A percentile compares a stretch with the other conserved stretches of the same genome.
Conservation (phyloP, 2,113 vertebrate species). For the Odobenus rosmarus region DNA sequence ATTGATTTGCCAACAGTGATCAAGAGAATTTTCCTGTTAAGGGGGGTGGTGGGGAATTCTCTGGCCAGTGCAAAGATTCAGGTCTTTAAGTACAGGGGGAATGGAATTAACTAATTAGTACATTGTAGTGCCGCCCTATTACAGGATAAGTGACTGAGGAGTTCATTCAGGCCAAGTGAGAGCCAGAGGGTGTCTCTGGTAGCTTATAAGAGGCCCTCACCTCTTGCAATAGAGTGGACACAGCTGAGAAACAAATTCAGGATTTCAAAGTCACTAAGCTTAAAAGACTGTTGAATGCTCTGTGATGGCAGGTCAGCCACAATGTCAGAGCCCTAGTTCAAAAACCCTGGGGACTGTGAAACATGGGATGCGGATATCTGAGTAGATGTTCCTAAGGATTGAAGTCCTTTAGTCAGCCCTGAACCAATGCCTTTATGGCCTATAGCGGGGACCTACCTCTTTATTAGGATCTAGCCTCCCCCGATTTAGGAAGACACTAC, state of each 20-base stretch:
- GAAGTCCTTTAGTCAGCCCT: background rate
- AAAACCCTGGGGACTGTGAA: background rate
- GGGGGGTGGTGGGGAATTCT: background rate
- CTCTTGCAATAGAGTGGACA: background rate
- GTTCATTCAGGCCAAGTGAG: background rate
- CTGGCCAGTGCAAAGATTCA: background rate
- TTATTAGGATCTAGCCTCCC: background rate
- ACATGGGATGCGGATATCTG: background rate
- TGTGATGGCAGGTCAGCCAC: background rate
- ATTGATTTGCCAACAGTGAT: background rate
- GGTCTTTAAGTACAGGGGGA: background rate
- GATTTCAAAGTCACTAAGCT: background rate
- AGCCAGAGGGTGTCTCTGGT: background rate
- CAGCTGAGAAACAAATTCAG: background rate
- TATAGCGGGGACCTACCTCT: background rate
- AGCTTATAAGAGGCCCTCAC: background rate
- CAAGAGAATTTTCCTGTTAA: background rate
- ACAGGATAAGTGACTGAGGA: background rate
- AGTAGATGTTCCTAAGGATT: background rate
- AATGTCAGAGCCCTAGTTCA: background rate
- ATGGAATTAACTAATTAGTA: background rate
- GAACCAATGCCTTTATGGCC: background rate
- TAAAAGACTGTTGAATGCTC: background rate
- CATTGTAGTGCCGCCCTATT: background rate
- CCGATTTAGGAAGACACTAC: fast-evolving